Evolutionary conservation across 2,113 vertebrate species (phyloP).

Genomic region (Phocoena phocoena): DNA sequence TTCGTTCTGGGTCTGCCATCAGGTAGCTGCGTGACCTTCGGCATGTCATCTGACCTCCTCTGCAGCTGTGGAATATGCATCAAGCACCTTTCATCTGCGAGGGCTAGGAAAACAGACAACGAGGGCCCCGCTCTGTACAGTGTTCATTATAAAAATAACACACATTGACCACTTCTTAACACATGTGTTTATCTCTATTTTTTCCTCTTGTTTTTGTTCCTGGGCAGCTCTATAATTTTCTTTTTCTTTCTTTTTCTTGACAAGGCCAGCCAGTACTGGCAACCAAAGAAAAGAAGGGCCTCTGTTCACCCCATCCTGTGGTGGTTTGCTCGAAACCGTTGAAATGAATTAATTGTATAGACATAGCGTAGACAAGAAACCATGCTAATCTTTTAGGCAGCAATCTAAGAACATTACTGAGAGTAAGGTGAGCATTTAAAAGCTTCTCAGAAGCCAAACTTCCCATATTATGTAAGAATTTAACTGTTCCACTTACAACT

Average conservation of each 20-base stretch:
- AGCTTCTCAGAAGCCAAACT: not conserved
- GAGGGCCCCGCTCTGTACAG: not conserved
- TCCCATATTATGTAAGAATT: not conserved
- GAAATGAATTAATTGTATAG: not conserved
- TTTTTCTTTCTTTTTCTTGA: not conserved
- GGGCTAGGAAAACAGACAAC: not conserved
- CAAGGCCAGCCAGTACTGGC: not conserved
- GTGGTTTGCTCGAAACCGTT: not conserved
- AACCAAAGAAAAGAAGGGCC: not conserved
- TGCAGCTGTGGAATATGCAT: constrained; percentile 50
- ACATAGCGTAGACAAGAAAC: not conserved
- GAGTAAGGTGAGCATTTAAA: not conserved
- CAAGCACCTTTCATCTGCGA: not conserved
- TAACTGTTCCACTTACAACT: not conserved
- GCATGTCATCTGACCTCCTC: not conserved
- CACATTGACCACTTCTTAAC: not conserved
- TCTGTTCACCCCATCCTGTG: not conserved
- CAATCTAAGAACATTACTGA: not conserved
- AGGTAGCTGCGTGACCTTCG: not conserved
- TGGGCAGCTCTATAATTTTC: constrained; percentile 37
- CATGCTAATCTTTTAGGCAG: not conserved
- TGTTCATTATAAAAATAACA: constrained; percentile 51
- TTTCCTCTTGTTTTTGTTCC: constrained; percentile 47
- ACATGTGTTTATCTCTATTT: constrained; percentile 6
- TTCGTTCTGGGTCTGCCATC: not conserved